phyloP scores from a whole-genome alignment of 2,797 vertebrate genomes.

The Cyclopterus lumpus region DNA sequence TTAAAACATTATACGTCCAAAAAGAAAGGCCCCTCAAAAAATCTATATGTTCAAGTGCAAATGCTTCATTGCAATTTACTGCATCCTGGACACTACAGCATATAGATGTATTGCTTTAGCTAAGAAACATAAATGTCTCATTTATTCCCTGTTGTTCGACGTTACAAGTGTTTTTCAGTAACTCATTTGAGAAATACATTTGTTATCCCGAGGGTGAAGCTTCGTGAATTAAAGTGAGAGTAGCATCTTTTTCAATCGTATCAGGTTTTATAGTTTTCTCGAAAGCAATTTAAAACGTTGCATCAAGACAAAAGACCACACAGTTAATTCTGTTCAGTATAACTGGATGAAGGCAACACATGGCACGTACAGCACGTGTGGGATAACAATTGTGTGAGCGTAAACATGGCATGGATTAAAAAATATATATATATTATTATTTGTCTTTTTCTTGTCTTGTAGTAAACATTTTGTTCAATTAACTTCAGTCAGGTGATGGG shows the following conservation, averaged over 20 bases:
- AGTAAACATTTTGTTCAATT: neutral
- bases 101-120: slow-evolving; percentile 31
- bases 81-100: slow-evolving; percentile 6
- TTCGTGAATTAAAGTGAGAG: slow-evolving; percentile 70
- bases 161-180: slow-evolving; percentile 46
- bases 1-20: slow-evolving; percentile 11
- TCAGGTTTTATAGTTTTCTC: slow-evolving; percentile 62
- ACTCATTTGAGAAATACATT: slow-evolving; percentile 66
- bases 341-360: slow-evolving; percentile 16
- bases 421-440: slow-evolving; percentile 21
- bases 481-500: neutral
- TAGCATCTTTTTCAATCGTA: slow-evolving; percentile 63
- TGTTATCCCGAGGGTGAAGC: slow-evolving; percentile 59
- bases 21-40: neutral
- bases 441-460: neutral
- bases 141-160: slow-evolving; percentile 52
- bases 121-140: slow-evolving; percentile 25
- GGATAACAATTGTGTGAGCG: neutral
- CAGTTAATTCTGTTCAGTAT: slow-evolving; percentile 31
- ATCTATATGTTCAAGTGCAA: neutral
- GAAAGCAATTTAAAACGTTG: slow-evolving; percentile 65
- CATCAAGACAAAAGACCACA: slow-evolving; percentile 28
- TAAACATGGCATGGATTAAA: slow-evolving; percentile 9
- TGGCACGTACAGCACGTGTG: neutral
- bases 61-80: slow-evolving; percentile 22